These are phyloP conservation scores for Tokudaia tokunoshimensis DNA, from an alignment of 2,797 vertebrate species.

Conservation along the genomic window DNA sequence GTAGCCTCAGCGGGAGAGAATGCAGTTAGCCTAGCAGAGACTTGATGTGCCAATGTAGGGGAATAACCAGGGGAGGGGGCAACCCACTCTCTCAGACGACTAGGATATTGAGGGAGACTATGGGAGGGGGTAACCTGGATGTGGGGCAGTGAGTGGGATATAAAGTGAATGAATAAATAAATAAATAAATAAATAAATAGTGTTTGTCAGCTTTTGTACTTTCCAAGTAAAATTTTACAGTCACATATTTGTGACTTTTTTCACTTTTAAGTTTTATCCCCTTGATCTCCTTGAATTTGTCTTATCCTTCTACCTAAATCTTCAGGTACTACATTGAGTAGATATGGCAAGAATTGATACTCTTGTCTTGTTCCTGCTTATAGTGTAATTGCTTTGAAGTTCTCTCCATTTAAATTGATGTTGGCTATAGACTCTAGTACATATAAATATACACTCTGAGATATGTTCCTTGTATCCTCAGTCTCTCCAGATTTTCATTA, in stretches of 20 bases:
- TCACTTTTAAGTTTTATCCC: not conserved
- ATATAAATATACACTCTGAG: no score
- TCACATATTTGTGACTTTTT: not conserved
- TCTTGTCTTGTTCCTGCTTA: not conserved
- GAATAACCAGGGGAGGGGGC: no score
- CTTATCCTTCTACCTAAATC: not conserved
- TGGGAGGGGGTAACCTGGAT: no score
- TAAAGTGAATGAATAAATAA: no score
- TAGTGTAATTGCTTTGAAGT: not conserved
- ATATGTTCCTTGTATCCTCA: not conserved
- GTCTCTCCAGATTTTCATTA: not conserved
- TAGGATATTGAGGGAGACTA: no score
- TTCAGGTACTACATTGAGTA: not conserved
- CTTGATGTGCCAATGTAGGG: no score
- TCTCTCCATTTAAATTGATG: not conserved
- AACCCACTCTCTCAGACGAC: no score
- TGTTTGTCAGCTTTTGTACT: not conserved
- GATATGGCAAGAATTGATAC: no score
- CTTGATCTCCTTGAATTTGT: not conserved
- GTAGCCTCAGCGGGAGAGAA: no score
- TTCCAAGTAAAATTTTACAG: not conserved
- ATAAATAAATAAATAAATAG: no score
- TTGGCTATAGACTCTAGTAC: not conserved
- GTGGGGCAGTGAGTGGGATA: no score
- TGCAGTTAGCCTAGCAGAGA: no score